phyloP scores from a whole-genome alignment of 2,888 invertebrate species.

The Aspidiotus rigidus region DNA sequence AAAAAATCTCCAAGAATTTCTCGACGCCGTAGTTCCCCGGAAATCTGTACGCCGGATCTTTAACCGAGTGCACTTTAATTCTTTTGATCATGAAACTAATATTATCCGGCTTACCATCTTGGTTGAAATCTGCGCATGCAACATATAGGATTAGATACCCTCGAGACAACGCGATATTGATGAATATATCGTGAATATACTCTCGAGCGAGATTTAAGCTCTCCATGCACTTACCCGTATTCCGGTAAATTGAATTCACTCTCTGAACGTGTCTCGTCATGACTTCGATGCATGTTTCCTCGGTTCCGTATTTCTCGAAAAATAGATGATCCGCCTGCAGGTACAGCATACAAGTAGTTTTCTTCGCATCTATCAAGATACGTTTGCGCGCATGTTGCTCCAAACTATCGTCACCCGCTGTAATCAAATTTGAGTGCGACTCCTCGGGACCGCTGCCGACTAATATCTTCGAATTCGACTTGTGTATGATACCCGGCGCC shows the following conservation, averaged over 20 bases:
- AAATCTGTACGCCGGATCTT: constrained; percentile 78
- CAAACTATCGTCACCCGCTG: constrained; percentile 17
- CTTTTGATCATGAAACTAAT: constrained; percentile 93
- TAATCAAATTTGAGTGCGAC: constrained; percentile 15
- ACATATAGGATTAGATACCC: too few relatives aligned
- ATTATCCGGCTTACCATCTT: constrained; percentile 81
- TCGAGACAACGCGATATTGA: too few relatives aligned
- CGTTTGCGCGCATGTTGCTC: constrained; percentile 52
- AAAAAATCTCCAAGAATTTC: constrained; percentile 95
- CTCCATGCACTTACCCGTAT: constrained; percentile 55
- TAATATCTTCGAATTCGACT: constrained; percentile 18
- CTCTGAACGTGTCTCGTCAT: constrained; percentile 90
- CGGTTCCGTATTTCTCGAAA: constrained; percentile 85
- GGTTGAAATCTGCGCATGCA: constrained; percentile 68
- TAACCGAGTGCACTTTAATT: constrained; percentile 84
- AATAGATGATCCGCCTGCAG: constrained; percentile 95
- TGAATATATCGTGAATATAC: too few relatives aligned
- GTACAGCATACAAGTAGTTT: constrained; percentile 89
- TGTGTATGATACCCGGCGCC: constrained; percentile 3
- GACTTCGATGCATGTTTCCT: constrained; percentile 89
- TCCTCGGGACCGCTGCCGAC: constrained; percentile 14
- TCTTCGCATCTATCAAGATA: constrained; percentile 69
- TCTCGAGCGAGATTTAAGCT: too few relatives aligned
- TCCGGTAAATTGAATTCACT: constrained; percentile 79
- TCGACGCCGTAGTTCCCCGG: constrained; percentile 95